Percentiles rank a stretch among this genome's conserved stretches.
phyloP scores from a whole-genome alignment of 1,140 invertebrate species.

The Drosophila sucinea region DNA sequence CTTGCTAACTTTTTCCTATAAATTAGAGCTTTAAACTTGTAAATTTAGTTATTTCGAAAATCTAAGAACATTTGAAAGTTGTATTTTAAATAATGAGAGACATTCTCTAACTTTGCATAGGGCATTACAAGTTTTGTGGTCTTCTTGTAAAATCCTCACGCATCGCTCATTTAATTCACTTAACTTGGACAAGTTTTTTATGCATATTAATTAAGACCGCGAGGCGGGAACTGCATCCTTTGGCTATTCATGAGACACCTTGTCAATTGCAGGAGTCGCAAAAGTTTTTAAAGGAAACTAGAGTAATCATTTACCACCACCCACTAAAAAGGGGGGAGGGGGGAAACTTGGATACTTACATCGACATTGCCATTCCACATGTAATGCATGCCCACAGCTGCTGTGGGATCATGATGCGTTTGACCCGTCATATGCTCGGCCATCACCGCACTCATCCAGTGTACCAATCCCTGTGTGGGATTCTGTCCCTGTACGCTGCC shows the following conservation, averaged over 20 bases:
- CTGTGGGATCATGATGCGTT: constrained; percentile 85
- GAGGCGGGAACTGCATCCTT: not conserved
- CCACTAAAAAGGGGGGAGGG: too few species aligned
- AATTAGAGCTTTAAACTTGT: too few species aligned
- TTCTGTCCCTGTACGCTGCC: constrained; percentile 85
- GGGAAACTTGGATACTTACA: constrained; percentile 83
- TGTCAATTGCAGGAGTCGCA: constrained; percentile 38
- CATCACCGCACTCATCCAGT: constrained; percentile 93
- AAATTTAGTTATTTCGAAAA: too few species aligned
- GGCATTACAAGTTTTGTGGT: not conserved
- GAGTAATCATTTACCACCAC: too few species aligned
- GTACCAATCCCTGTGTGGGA: constrained; percentile 89
- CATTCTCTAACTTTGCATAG: not conserved
- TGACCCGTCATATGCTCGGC: constrained; percentile 90
- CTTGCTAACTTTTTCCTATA: too few species aligned
- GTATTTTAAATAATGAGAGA: not conserved
- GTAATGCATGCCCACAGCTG: constrained; percentile 87
- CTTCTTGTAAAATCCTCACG: constrained; percentile 21
- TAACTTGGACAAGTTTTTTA: constrained; percentile 42
- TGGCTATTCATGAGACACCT: constrained; percentile 15
- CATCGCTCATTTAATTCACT: constrained; percentile 65
- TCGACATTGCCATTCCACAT: constrained; percentile 88
- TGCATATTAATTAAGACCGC: constrained; percentile 61
- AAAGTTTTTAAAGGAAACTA: not conserved
- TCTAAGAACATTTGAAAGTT: not conserved